Percentiles rank a stretch among this genome's conserved stretches.
Evolutionary conservation across 2,113 vertebrate species (phyloP).

Genomic region (Ctenodactylus gundi): DNA sequence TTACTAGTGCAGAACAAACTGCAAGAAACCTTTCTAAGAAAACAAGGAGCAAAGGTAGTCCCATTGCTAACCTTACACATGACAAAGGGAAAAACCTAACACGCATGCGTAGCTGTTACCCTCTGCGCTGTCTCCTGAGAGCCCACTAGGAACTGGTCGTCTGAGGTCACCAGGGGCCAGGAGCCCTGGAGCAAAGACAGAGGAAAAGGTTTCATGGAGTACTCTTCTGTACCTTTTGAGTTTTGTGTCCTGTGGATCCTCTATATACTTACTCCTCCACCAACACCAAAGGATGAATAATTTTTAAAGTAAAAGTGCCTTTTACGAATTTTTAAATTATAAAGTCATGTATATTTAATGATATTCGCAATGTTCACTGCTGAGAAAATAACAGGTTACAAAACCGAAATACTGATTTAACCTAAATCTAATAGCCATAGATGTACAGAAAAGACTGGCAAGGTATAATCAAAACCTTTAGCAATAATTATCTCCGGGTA

Average conservation of each 20-base stretch:
- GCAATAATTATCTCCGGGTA: conserved; percentile 37
- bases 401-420: conserved; percentile 23
- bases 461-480: conserved; percentile 15
- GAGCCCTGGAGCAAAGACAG: background rate
- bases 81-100: background rate
- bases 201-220: background rate
- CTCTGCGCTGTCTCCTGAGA: background rate
- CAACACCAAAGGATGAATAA: background rate
- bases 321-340: conserved; percentile 15
- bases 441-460: background rate
- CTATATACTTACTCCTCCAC: background rate
- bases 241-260: conserved; percentile 36
- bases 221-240: background rate
- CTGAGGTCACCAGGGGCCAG: no score
- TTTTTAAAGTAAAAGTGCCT: conserved; percentile 34
- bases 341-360: conserved; percentile 27
- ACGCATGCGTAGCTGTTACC: background rate
- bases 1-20: background rate
- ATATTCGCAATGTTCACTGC: conserved; percentile 6
- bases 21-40: background rate
- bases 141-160: background rate
- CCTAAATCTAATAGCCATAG: conserved; percentile 9
- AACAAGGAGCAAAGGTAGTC: background rate
- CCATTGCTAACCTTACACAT: background rate
- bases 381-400: conserved; percentile 41